Evolutionary conservation across 1,140 invertebrate species (phyloP), one percentile per base, ranked within the genome.

Genomic region (Diorhabda elongata): DNA sequence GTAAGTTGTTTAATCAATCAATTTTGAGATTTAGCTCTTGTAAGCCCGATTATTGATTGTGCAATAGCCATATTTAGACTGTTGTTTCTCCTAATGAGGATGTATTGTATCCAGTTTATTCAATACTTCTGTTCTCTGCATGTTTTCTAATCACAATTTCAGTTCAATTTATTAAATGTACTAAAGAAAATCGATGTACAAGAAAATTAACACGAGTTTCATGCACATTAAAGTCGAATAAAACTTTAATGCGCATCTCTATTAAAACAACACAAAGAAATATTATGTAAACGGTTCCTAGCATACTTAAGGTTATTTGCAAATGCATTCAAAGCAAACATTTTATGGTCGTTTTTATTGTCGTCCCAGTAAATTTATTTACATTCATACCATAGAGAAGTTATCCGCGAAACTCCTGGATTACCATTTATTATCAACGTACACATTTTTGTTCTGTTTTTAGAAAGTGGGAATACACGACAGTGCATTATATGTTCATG

Each of bases 281-380:
- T 26, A 52, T 52, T 52, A 52, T 52, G 47, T 52, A 52, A 52
- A 52, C 6, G n/a, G 47, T 52, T 6, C n/a, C 47, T 52, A 52
- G 47, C n/a, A n/a, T 52, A 52, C 47, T 52, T 52, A 52, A 52
- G 47, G 47, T 52, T 52, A 52, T 52, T 52, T 52, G 47, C 47
- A 52, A 52, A 52, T 8, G n/a, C 47, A 52, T 52, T 52, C 47
- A 52, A 52, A 52, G 47, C 47, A 52, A 52, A n/a, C 47, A n/a
- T n/a, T 52, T 52, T 52, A 52, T 52, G 47, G 6, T n/a, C 4
- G 47, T 52, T 52, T 52, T 52, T 52, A 52, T 52, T 6, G 47
- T 6, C 6, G n/a, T n/a, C 6, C 47, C 47, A 52, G 47, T 52
- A 52, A 52, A 52, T 52, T 52, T 52, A n/a, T 52, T 52, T 52